Conservation (phyloP, 2,888 invertebrate genomes). For the Conops quadrifasciatus region DNA sequence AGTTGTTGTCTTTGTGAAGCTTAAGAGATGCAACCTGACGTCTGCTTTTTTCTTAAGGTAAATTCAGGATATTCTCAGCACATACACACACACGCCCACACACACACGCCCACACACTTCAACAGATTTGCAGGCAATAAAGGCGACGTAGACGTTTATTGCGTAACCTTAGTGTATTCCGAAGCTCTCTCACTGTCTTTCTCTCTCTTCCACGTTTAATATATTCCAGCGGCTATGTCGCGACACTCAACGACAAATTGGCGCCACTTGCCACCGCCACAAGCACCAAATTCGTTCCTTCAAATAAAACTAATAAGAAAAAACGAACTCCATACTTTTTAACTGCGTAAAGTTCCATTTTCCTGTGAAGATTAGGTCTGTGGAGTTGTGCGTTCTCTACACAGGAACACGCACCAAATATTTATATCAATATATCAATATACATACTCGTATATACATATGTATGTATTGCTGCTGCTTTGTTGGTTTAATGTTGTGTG, state of each 20-base stretch:
- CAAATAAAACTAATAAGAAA: constrained; percentile 35
- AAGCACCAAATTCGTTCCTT: background rate
- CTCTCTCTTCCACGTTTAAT: too few relatives aligned
- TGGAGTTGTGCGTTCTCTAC: background rate
- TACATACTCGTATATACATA: too few relatives aligned
- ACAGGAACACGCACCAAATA: too few relatives aligned
- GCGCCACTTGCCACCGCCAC: constrained; percentile 64
- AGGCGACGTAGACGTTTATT: too few relatives aligned
- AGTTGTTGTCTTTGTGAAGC: background rate
- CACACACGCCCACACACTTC: background rate
- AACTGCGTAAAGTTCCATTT: background rate
- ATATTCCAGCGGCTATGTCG: constrained; percentile 19
- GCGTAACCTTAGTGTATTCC: background rate
- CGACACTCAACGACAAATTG: constrained; percentile 58
- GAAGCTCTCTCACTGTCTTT: too few relatives aligned
- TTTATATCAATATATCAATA: too few relatives aligned
- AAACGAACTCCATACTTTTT: constrained; percentile 34
- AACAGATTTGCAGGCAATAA: too few relatives aligned
- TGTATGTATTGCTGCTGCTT: too few relatives aligned
- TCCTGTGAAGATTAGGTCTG: background rate
- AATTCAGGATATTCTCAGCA: constrained; percentile 3
- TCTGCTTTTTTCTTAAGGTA: constrained; percentile 24
- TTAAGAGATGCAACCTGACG: background rate
- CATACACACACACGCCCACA: background rate
- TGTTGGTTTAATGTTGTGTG: constrained; percentile 1